Percentiles rank a stretch among this genome's conserved stretches.
phyloP scores from a whole-genome alignment of 1,140 invertebrate genomes.

The Saccostrea glomerata region DNA sequence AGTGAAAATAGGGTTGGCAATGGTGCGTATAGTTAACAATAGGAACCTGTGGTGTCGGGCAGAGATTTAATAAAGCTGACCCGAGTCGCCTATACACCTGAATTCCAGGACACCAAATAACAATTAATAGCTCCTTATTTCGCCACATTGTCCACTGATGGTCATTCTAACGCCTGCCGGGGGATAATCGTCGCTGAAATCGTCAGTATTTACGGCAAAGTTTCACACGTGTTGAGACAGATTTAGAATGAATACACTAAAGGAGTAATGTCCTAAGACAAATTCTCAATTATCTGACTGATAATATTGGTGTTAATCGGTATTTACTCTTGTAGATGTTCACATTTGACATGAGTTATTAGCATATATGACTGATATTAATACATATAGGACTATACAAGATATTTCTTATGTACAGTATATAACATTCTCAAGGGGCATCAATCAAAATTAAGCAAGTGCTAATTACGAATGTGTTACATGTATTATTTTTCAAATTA shows the following conservation, averaged over 20 bases:
- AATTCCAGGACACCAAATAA: neutral
- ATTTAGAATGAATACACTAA: neutral
- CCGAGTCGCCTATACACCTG: neutral
- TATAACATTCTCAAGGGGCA: neutral
- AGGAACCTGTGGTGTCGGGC: neutral
- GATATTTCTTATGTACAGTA: neutral
- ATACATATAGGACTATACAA: neutral
- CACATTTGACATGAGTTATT: neutral
- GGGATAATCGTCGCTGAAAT: neutral
- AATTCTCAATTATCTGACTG: neutral
- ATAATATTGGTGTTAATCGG: neutral
- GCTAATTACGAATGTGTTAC: neutral
- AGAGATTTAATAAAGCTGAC: constrained; percentile 1
- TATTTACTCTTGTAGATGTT: neutral
- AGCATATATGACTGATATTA: neutral
- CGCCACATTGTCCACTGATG: neutral
- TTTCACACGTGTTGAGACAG: neutral
- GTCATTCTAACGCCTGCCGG: neutral
- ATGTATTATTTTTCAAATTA: neutral
- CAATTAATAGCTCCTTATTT: constrained; percentile 21
- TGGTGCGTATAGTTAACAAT: constrained; percentile 9
- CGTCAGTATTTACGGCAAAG: neutral
- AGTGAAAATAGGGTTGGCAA: neutral
- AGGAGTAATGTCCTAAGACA: too few species aligned
- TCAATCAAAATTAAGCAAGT: neutral